Evolutionary conservation across 2,113 vertebrate genomes (phyloP).

Genomic region (Cisticola juncidis): DNA sequence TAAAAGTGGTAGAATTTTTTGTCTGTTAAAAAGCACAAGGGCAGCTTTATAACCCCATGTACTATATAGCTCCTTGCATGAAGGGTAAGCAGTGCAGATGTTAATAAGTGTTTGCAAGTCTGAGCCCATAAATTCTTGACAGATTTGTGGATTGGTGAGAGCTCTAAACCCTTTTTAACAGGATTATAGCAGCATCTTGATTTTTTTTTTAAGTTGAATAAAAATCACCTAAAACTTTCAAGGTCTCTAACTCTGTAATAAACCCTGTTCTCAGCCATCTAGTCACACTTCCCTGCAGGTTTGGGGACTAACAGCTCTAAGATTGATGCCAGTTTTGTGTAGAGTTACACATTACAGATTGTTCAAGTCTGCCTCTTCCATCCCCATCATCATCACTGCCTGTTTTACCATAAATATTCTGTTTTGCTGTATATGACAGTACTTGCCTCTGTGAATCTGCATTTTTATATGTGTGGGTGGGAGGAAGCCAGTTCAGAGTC

Average conservation of each 20-base stretch:
- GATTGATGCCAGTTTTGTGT: neutral
- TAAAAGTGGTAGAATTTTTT: neutral
- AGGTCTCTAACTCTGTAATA: neutral
- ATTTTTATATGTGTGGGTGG: neutral
- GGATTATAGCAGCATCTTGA: neutral
- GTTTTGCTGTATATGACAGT: neutral
- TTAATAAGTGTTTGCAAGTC: conserved; percentile 6
- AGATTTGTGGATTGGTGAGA: neutral
- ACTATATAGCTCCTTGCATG: neutral
- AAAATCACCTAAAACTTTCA: neutral
- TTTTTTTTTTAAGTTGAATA: neutral
- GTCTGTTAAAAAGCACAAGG: neutral
- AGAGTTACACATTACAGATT: neutral
- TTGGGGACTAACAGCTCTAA: neutral
- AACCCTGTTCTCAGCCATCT: neutral
- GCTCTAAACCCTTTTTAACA: neutral
- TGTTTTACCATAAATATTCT: neutral
- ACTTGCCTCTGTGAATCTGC: neutral
- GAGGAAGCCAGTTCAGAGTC: neutral
- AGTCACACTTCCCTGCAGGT: neutral
- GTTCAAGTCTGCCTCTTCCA: neutral
- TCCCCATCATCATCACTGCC: neutral
- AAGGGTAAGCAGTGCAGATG: neutral
- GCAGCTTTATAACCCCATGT: neutral
- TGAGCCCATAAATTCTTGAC: neutral